Conservation (phyloP, 2,113 vertebrate species). For the Rhegmatorhina hoffmannsi region DNA sequence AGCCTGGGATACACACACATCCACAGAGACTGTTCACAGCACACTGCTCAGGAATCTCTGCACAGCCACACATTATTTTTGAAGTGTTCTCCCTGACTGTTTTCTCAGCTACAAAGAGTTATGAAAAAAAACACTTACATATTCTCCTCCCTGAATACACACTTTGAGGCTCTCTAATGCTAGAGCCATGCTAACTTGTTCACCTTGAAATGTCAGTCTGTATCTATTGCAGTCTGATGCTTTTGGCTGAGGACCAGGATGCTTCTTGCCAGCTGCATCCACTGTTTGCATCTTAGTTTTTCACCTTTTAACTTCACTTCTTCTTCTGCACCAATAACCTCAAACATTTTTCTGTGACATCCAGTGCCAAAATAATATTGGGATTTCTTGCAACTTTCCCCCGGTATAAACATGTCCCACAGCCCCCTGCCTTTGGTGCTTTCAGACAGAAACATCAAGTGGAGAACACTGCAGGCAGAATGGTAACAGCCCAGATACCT, state of each 20-base stretch:
- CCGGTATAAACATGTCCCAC: not conserved
- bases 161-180: not conserved
- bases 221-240: not conserved
- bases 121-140: not conserved
- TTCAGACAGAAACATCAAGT: not conserved
- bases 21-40: not conserved
- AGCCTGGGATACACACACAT: not conserved
- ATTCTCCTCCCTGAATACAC: not conserved
- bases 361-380: not conserved
- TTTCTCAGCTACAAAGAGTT: not conserved
- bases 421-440: not conserved
- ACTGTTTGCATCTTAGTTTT: not conserved
- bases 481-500: not conserved
- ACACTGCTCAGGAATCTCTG: not conserved
- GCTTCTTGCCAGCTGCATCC: not conserved
- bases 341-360: not conserved
- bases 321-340: not conserved
- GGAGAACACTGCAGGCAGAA: not conserved
- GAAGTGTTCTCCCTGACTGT: not conserved
- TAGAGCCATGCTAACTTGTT: not conserved
- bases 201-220: not conserved
- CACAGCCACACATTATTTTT: not conserved
- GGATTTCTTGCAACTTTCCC: not conserved
- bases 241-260: not conserved
- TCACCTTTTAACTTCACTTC: not conserved